Conservation (phyloP, 2,888 invertebrate species). For the Osedax frankpressi region DNA sequence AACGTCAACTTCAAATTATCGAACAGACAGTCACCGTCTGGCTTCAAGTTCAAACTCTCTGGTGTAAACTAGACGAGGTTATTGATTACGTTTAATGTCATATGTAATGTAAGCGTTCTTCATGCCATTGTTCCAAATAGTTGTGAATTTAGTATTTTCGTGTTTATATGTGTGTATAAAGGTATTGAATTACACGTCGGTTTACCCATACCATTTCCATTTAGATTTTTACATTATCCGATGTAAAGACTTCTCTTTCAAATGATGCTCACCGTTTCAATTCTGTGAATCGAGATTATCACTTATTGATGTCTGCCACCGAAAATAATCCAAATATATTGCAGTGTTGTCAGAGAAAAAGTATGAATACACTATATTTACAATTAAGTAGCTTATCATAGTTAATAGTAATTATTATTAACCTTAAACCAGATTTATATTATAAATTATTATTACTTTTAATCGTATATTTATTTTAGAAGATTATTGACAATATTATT, state of each 20-base stretch:
- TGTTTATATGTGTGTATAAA: too few relatives aligned
- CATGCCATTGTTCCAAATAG: too few relatives aligned
- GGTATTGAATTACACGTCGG: too few relatives aligned
- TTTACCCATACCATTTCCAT: too few relatives aligned
- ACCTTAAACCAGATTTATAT: not conserved
- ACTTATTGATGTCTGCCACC: conserved; percentile 43
- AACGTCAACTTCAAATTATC: conserved; percentile 42
- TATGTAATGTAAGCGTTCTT: too few relatives aligned
- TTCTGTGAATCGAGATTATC: conserved; percentile 40
- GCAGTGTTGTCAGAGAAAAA: conserved; percentile 45
- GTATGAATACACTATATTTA: too few relatives aligned
- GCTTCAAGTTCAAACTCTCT: conserved; percentile 44
- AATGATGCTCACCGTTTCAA: conserved; percentile 40
- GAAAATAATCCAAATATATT: conserved; percentile 45
- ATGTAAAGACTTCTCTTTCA: conserved; percentile 36
- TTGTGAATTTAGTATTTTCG: too few relatives aligned
- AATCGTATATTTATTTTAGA: too few relatives aligned
- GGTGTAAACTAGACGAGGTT: conserved; percentile 44
- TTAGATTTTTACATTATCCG: conserved; percentile 37
- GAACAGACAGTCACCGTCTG: conserved; percentile 43
- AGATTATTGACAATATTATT: too few relatives aligned
- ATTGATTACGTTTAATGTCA: too few relatives aligned
- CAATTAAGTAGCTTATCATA: too few relatives aligned
- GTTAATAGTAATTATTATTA: too few relatives aligned
- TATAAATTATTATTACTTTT: not conserved